Conservation (phyloP, 2,113 vertebrate genomes). For the Phyllopteryx taeniolatus region DNA sequence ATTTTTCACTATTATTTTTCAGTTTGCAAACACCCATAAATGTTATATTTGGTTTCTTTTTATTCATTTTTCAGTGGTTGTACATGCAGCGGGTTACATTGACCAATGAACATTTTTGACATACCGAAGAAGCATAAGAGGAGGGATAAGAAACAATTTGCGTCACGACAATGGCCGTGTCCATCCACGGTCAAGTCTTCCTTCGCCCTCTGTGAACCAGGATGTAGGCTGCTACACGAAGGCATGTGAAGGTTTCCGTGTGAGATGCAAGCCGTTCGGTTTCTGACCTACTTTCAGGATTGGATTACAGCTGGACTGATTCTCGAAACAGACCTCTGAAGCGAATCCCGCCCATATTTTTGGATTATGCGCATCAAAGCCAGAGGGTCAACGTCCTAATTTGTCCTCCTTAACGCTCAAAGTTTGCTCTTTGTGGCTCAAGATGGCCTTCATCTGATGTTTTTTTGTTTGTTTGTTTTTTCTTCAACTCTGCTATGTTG, state of each 20-base stretch:
- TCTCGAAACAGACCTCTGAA: constrained; percentile 23
- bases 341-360: constrained; percentile 26
- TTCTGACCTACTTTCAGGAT: constrained; percentile 38
- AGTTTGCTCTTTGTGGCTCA: constrained; percentile 20
- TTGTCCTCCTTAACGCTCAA: constrained; percentile 8
- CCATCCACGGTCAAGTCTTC: neutral
- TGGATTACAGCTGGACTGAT: constrained; percentile 42
- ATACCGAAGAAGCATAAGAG: no score
- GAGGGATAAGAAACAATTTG: no score
- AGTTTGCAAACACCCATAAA: no score
- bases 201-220: neutral
- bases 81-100: no score
- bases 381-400: constrained; percentile 16
- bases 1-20: no score
- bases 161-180: no score
- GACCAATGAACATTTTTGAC: no score
- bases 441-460: neutral
- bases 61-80: no score
- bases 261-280: constrained; percentile 16
- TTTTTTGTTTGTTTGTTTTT: no score
- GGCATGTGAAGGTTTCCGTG: neutral
- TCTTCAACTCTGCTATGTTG: no score
- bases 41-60: no score
- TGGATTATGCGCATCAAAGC: constrained; percentile 23
- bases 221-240: neutral